A percentile compares a stretch with the other conserved stretches of the same genome.
Conservation (phyloP, 92 coral and sea anemone species). For the Actinernus sp. region DNA sequence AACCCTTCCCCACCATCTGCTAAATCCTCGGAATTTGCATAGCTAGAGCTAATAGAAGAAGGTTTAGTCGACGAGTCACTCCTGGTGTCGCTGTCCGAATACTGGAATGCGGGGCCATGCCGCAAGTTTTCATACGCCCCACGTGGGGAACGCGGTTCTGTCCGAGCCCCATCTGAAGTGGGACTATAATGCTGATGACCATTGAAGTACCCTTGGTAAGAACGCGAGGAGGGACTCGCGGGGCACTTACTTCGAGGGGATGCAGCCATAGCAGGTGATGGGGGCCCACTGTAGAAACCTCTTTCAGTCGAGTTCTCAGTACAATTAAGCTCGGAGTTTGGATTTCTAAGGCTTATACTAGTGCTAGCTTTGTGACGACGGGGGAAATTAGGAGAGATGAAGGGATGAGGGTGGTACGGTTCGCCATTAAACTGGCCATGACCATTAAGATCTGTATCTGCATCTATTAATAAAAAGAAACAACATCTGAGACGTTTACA, state of each 20-base stretch:
- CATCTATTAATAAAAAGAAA: conserved; percentile 5
- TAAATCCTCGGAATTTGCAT: conserved; percentile 83
- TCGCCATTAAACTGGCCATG: conserved; percentile 26
- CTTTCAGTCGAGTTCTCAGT: conserved; percentile 42
- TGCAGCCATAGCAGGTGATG: conserved; percentile 48
- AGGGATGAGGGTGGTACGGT: conserved; percentile 38
- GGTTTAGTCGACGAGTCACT: conserved; percentile 88
- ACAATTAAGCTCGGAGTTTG: conserved; percentile 50
- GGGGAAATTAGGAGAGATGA: conserved; percentile 21
- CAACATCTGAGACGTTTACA: too few relatives aligned
- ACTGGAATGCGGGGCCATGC: conserved; percentile 81
- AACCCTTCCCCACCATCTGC: conserved; percentile 46
- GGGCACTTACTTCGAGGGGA: conserved; percentile 60
- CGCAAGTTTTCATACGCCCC: conserved; percentile 34
- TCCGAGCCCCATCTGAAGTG: conserved; percentile 53
- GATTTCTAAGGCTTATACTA: conserved; percentile 10
- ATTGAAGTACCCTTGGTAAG: conserved; percentile 51
- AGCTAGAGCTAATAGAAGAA: conserved; percentile 86
- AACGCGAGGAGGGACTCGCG: conserved; percentile 75
- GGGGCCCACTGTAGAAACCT: conserved; percentile 56
- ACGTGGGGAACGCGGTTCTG: conserved; percentile 52
- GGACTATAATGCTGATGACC: conserved; percentile 43
- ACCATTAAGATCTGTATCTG: conserved; percentile 7
- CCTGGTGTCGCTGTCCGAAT: conserved; percentile 87
- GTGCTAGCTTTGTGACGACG: conserved; percentile 6